Base-by-base conservation (phyloP, 2,797 vertebrate species). In the Alosa sapidissima region DNA sequence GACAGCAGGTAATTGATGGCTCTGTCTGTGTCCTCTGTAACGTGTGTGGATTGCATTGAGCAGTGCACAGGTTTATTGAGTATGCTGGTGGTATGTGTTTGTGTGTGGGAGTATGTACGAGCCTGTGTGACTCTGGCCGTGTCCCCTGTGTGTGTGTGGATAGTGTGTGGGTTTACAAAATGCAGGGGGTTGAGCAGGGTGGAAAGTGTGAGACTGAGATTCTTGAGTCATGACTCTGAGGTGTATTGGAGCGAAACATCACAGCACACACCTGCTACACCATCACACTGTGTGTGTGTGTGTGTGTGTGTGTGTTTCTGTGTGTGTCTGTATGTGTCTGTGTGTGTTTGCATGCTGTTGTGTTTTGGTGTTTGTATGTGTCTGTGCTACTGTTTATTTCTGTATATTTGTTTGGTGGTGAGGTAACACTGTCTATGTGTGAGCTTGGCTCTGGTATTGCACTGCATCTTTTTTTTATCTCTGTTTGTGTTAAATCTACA, bases 261-360 rank as follows among this genome's bases (percentile, higher is more conserved):
- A 48, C 81, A 58, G 86, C 88, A 88, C 92, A 93, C 94, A 95
- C 94, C 93, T 95, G 93, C 93, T 91, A 87, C 90, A 92, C 90
- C 91, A 89, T 91, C 86, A 72, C 16, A 51, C 87, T 89, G 83
- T 28, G 91, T 90, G 88, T 88, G 88, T 88, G 89, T 89, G 28
- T 81, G 84, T 36, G 84, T 81, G 55, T n/a, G 24, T 68, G 78
- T 81, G 75, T 62, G n/a, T 65, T 33, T 33, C 10, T 60, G 68
- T 81, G 72, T 36, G 84, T 81, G 55, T n/a, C 24, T 68, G 78
- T 81, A 75, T 62, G n/a, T 65, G 33, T 33, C 10, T 60, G 68
- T 81, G 72, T 24, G 72, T 84, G 68, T 45, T 21, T 28, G 21
- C n/a, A 16, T n/a, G 13, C 7, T 33, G 52, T 54, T 54, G 52